Evolutionary conservation across 1,140 invertebrate genomes (phyloP).

Genomic region (Medauroidea extradentata): DNA sequence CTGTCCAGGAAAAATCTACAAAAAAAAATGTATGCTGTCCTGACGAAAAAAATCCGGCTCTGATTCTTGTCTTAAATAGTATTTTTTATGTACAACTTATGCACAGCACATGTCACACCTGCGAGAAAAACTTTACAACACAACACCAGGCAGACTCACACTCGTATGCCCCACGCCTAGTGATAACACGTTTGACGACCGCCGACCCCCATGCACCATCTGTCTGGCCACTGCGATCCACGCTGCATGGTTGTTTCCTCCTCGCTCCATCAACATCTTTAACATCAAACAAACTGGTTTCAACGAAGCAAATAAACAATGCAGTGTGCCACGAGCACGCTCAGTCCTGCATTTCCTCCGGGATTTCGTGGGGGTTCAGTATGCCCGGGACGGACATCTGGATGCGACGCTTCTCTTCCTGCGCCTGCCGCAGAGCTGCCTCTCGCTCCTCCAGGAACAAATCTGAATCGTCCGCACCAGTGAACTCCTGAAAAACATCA

Average conservation of each 20-base stretch:
- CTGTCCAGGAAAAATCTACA: too few species aligned
- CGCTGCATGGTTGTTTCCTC: neutral
- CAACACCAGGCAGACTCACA: too few species aligned
- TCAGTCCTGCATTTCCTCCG: slow-evolving; percentile 97
- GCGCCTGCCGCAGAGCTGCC: slow-evolving; percentile 76
- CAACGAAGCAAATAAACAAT: neutral
- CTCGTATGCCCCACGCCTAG: too few species aligned
- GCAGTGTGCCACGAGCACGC: neutral
- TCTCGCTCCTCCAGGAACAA: slow-evolving; percentile 96
- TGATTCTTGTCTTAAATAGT: too few species aligned
- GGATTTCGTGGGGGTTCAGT: slow-evolving; percentile 93
- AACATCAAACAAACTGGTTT: neutral
- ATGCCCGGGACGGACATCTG: slow-evolving; percentile 95
- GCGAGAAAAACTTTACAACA: too few species aligned
- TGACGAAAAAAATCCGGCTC: too few species aligned
- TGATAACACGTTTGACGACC: too few species aligned
- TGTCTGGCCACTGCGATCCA: too few species aligned
- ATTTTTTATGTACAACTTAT: too few species aligned
- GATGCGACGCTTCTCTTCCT: slow-evolving; percentile 88
- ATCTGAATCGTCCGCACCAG: slow-evolving; percentile 96
- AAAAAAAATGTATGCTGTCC: too few species aligned
- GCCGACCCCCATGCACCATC: too few species aligned
- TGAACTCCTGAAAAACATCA: slow-evolving; percentile 74
- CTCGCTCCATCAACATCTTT: neutral
- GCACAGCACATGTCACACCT: too few species aligned